phyloP scores from a whole-genome alignment of 2,888 invertebrate genomes.

The Bursaphelenchus okinawaensis region DNA sequence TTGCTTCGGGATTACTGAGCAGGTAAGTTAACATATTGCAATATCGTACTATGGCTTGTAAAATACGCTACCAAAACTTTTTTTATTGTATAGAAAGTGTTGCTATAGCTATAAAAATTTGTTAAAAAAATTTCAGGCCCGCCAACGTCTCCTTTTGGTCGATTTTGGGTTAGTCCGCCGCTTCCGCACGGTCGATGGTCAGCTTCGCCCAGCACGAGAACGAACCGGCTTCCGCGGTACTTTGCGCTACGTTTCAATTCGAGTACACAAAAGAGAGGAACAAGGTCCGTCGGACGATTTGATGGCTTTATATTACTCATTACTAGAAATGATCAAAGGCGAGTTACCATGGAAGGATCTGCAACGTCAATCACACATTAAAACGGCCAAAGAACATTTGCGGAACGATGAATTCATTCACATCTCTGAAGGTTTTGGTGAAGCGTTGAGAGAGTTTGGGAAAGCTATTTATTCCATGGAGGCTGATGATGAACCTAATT shows the following conservation, averaged over 20 bases:
- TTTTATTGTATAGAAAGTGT: background rate
- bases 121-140: conserved; percentile 30
- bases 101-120: too few relatives aligned
- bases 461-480: conserved; percentile 32
- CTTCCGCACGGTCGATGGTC: conserved; percentile 30
- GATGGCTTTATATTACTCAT: conserved; percentile 29
- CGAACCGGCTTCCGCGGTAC: conserved; percentile 47
- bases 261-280: conserved; percentile 31
- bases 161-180: conserved; percentile 42
- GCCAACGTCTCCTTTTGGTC: conserved; percentile 33
- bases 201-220: conserved; percentile 23
- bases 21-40: conserved; percentile 17
- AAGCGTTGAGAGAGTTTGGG: conserved; percentile 24
- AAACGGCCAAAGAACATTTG: conserved; percentile 28
- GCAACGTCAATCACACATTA: conserved; percentile 23
- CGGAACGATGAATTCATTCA: conserved; percentile 18
- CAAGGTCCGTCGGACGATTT: conserved; percentile 37
- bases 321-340: conserved; percentile 31
- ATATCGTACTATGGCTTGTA: conserved; percentile 1
- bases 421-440: conserved; percentile 18
- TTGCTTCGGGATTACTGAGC: conserved; percentile 38
- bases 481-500: conserved; percentile 35
- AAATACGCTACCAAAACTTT: background rate
- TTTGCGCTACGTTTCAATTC: conserved; percentile 42
- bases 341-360: conserved; percentile 24